Evolutionary conservation across 2,797 vertebrate species (phyloP), one percentile per base, ranked within the genome.

Genomic region (Trachurus trachurus): DNA sequence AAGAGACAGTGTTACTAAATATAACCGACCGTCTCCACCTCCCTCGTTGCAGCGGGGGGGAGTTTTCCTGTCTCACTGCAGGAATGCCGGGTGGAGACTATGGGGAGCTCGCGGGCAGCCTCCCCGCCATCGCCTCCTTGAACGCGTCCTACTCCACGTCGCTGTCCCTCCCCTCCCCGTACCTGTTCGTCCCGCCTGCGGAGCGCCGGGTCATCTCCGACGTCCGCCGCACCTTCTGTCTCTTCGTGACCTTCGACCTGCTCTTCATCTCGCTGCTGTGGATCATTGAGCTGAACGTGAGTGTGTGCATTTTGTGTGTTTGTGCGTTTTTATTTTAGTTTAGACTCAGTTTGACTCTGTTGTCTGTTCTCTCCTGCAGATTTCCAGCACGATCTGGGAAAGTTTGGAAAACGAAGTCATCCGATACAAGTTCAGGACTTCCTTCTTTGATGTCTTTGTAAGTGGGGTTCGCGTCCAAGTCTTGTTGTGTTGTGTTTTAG

Each of bases 401-500:
- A 97, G 89, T 88, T 74, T 99, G 87, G 76, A 94, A 76, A 87
- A 82, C 0, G 98, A 99, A 90, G 96, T 99, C 34, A n/a, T 97
- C 84, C 0, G 74, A 0, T 99, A 99, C 86, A 56, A 92, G 3
- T 99, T 97, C 78, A 93, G 88, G 52, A 94, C 93, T 2, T 99
- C 98, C 2, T 99, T 99, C 94, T 99, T 99, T 67, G 98, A 99
- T 87, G 98, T 99, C 78, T 96, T 97, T 91, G 98, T 99, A 94
- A 98, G 98, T 97, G 13, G 22, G 26, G 26, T 26, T 56, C 52
- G 83, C 62, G 26, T 65, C 10, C 4, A 21, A 16, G 6, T 66
- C 16, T 50, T 5, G 5, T 53, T 54, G 31, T 34, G 31, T 34
- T 5, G 31, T 34, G 31, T 34, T 5, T 34, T 0, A 5, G 31